Base-by-base conservation (phyloP, 2,113 vertebrate genomes). In the Montifringilla adamsi region DNA sequence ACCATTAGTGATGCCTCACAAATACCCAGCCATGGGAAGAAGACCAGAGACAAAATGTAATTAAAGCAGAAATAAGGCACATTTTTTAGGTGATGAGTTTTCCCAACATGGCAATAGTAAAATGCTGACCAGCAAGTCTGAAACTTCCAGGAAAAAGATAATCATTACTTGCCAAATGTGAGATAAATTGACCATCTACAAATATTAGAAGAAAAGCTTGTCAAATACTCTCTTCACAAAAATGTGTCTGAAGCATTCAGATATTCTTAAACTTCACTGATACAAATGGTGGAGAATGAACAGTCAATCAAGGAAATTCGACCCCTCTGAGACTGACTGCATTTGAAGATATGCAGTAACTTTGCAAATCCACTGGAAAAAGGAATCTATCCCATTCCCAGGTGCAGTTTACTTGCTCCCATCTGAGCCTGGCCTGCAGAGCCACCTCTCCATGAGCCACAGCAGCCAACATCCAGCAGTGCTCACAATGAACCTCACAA, bases 301-400 rank as follows among this genome's bases (percentile, higher is more conserved):
- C 46, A 87, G 50, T 27, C 55, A 72, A 0, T 15, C 33, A 41
- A 3, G 11, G 39, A 59, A 91, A 81, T 17, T 13, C 39, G 73
- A 52, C 13, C 13, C 9, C 39, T 63, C 41, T 28, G 39, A 52
- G 30, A 60, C 15, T 39, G 16, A 62, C 0, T 0, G 1, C 1
- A 12, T 28, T 37, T 53, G 59, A 43, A 49, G 19, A 73, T 11
- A 20, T 0, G 6, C 3, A 19, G 35, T 43, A 74, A 83, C 24
- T 35, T n/a, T 26, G 16, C 11, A 59, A 7, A 69, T 13, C 26
- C 62, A 35, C 52, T 11, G 18, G 5, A 6, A 59, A 74, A 58
- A 56, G 43, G 37, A 44, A 64, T 33, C 6, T 4, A 6, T 16
- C 49, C n/a, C 43, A 19, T 47, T 79, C 27, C 28, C 47, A 63